Evolutionary conservation across 2,113 vertebrate species (phyloP).

Genomic region (Notarius lentiginosus): DNA sequence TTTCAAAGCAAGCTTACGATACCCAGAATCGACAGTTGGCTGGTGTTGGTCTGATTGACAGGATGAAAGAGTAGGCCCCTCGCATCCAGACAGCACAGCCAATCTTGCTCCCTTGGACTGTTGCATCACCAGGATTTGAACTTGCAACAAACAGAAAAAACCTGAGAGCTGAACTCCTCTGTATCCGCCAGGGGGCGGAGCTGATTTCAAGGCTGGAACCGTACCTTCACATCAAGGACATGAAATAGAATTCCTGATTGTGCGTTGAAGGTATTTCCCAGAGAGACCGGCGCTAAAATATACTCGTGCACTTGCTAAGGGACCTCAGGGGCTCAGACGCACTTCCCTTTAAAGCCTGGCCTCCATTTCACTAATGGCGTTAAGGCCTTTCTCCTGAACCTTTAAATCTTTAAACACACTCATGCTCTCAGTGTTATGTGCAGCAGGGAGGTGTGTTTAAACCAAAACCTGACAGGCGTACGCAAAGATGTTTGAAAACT

Average conservation of each 20-base stretch:
- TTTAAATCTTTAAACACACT: conserved; percentile 48
- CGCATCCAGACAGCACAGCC: neutral
- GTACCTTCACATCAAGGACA: no score
- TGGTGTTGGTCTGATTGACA: neutral
- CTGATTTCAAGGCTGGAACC: no score
- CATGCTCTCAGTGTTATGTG: conserved; percentile 13
- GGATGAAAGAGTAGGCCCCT: neutral
- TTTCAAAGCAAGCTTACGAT: neutral
- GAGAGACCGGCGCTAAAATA: neutral
- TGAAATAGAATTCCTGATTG: neutral
- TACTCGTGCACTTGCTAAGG: neutral
- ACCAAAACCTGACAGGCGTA: neutral
- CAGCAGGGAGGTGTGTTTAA: neutral
- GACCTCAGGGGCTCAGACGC: neutral
- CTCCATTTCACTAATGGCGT: neutral
- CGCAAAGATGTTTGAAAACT: neutral
- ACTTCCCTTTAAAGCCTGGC: neutral
- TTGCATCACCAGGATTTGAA: neutral
- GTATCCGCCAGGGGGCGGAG: neutral
- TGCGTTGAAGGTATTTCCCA: neutral
- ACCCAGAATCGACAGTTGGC: neutral
- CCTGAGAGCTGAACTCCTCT: neutral
- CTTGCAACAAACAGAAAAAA: no score
- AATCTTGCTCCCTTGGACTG: neutral
- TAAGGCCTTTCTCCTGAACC: conserved; percentile 30